Evolutionary conservation across 2,888 invertebrate genomes (phyloP), one percentile per base, ranked within the genome.

Genomic region (Drosophila tripunctata): DNA sequence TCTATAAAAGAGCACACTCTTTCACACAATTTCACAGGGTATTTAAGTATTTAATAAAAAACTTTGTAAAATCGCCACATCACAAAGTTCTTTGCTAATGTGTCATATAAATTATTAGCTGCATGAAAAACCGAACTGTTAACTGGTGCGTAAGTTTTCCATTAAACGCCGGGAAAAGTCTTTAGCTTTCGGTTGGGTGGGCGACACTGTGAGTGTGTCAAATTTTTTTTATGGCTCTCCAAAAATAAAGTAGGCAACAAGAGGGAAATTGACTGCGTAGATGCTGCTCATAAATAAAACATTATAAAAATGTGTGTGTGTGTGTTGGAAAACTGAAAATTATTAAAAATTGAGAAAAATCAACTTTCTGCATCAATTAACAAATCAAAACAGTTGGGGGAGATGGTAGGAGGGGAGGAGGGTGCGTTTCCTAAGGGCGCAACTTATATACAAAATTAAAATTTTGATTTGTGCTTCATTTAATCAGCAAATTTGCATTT

Each of bases 381-480:
- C 77, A 55, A 35, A 44, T 41, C 51, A 44, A 50, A 52, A 47
- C 17, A 24, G 15, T 7, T 1, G 15, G 12, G n/a, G 21, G 6
- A 1, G 19, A 19, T 6, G 6, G 40, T n/a, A 4, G 30, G 6
- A 22, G 5, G 8, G 10, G 15, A 3, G 15, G n/a, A 15, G 43
- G 3, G 8, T 8, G n/a, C n/a, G n/a, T n/a, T n/a, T n/a, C n/a
- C n/a, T n/a, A n/a, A 27, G 30, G 38, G 38, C 38, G 30, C 40
- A 38, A 14, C 14, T 12, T 6, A 2, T 1, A 8, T 17, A 12
- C 17, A 14, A 31, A 43, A 67, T 56, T 66, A 30, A 56, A 72
- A 79, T 83, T 83, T 83, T 66, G 62, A 64, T 76, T 79, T 64
- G 51, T 77, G 87, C 80, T 79, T 83, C 87, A 86, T 86, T 80